Percentiles rank a stretch among this genome's conserved stretches.
Evolutionary conservation across 2,888 invertebrate species (phyloP).

Genomic region (Crioceris asparagi): DNA sequence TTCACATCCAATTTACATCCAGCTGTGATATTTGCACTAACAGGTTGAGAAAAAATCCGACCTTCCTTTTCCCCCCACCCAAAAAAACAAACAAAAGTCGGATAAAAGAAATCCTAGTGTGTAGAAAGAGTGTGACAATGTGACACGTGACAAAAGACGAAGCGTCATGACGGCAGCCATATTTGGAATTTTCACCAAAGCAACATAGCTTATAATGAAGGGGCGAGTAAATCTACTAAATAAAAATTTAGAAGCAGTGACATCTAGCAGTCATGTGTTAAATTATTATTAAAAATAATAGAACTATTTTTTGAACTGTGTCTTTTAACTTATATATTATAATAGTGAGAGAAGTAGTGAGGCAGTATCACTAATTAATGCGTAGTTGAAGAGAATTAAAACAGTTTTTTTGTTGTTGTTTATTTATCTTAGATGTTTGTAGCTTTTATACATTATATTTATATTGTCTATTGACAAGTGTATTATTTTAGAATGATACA

Average conservation of each 20-base stretch:
- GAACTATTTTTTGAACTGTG: constrained; percentile 10
- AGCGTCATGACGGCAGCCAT: constrained; percentile 33
- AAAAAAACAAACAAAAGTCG: neutral
- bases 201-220: constrained; percentile 32
- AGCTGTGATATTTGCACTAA: too few species aligned
- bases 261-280: constrained; percentile 34
- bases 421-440: too few species aligned
- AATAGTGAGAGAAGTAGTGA: neutral
- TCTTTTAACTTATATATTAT: neutral
- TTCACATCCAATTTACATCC: too few species aligned
- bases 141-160: constrained; percentile 33
- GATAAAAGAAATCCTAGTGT: constrained; percentile 5
- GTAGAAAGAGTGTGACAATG: constrained; percentile 2
- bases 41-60: too few species aligned
- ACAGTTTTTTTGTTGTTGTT: too few species aligned
- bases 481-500: too few species aligned
- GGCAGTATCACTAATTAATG: too few species aligned
- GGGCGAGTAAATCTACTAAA: constrained; percentile 40
- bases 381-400: too few species aligned
- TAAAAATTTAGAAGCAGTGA: constrained; percentile 30
- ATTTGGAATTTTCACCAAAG: constrained; percentile 28
- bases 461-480: too few species aligned
- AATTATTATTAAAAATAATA: constrained; percentile 19
- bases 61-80: too few species aligned
- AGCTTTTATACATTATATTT: too few species aligned